These are phyloP conservation scores for Batillaria attramentaria DNA, from an alignment of 1,140 invertebrate genomes.

Conservation along the genomic window DNA sequence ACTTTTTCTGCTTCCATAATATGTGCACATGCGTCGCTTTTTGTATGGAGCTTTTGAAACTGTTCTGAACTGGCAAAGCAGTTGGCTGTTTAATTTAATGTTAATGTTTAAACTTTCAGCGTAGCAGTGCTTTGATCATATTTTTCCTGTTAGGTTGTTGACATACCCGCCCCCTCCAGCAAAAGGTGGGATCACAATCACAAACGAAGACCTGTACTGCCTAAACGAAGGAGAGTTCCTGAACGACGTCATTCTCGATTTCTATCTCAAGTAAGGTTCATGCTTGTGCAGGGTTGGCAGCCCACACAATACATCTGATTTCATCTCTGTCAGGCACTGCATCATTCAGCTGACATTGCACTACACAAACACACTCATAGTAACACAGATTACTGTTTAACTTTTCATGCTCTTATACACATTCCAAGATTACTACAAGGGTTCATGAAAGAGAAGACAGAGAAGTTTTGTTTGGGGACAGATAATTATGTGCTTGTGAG, in stretches of 20 bases:
- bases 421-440: too few relatives aligned
- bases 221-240: constrained; percentile 93
- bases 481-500: too few relatives aligned
- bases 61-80: background rate
- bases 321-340: too few relatives aligned
- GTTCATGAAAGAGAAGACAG: too few relatives aligned
- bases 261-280: constrained; percentile 93
- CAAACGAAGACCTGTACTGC: constrained; percentile 92
- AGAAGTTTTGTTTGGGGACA: too few relatives aligned
- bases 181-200: constrained; percentile 85
- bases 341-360: too few relatives aligned
- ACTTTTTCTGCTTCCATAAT: background rate
- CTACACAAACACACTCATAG: too few relatives aligned
- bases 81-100: background rate
- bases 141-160: constrained; percentile 65
- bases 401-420: too few relatives aligned
- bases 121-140: background rate
- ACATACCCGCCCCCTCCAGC: constrained; percentile 72
- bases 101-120: background rate
- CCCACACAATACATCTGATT: too few relatives aligned
- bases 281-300: too few relatives aligned
- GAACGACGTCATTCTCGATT: constrained; percentile 98
- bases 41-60: background rate
- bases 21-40: background rate
- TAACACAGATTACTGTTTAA: too few relatives aligned